A percentile compares a stretch with the other conserved stretches of the same genome.
Evolutionary conservation across 2,113 vertebrate genomes (phyloP).

Genomic region (Laterallus jamaicensis): DNA sequence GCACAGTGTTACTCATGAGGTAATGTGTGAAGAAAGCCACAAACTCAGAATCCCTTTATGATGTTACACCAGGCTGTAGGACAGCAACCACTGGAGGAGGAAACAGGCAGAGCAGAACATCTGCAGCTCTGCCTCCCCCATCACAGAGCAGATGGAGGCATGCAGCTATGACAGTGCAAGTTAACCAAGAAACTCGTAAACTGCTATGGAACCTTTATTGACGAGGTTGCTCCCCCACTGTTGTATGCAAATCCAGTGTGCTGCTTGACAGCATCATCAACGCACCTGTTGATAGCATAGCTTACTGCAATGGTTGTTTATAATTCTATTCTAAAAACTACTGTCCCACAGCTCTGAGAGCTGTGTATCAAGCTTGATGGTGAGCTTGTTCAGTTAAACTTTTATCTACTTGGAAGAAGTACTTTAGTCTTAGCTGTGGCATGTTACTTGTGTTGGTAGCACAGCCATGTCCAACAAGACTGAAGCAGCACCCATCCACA

Average conservation of each 20-base stretch:
- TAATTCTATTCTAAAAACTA: not conserved
- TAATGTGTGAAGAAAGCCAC: not conserved
- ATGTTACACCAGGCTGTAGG: not conserved
- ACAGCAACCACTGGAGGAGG: not conserved
- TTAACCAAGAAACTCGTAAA: not conserved
- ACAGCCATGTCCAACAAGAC: not conserved
- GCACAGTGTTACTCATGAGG: not conserved
- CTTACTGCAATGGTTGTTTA: not conserved
- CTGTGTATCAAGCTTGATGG: not conserved
- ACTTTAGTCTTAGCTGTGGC: not conserved
- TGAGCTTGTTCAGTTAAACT: not conserved
- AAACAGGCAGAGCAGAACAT: not conserved
- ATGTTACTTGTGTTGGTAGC: not conserved
- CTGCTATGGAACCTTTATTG: not conserved
- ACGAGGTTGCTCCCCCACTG: not conserved
- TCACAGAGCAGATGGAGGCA: not conserved
- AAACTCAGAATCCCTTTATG: not conserved
- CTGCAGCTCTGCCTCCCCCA: not conserved
- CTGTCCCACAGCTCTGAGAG: not conserved
- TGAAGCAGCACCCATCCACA: not conserved
- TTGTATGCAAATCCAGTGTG: not conserved
- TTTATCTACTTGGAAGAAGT: not conserved
- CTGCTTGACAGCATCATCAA: not conserved
- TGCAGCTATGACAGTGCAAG: not conserved
- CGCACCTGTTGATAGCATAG: not conserved